These are phyloP conservation scores for Glaucidium brasilianum DNA, from an alignment of 2,113 vertebrate species.

Conservation along the genomic window DNA sequence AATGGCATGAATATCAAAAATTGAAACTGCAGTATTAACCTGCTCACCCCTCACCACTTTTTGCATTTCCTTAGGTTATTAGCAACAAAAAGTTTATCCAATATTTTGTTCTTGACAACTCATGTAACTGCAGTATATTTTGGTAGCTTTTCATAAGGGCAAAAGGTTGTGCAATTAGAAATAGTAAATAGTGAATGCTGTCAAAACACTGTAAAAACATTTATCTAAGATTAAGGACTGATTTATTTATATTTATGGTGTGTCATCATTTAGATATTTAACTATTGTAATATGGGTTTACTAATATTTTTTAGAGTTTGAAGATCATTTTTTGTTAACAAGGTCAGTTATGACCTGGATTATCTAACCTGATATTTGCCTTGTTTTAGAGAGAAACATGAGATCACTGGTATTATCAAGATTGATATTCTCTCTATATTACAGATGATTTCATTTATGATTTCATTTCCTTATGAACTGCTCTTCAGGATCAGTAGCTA, in stretches of 20 bases:
- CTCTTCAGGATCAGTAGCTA: not conserved
- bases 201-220: not conserved
- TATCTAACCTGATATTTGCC: not conserved
- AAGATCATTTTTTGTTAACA: not conserved
- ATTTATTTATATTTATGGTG: not conserved
- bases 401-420: not conserved
- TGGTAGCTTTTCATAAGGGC: not conserved
- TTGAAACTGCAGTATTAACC: not conserved
- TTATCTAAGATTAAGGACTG: not conserved
- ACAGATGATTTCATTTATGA: not conserved
- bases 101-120: not conserved
- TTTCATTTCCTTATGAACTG: not conserved
- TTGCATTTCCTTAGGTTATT: not conserved
- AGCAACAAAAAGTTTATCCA: not conserved
- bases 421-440: not conserved
- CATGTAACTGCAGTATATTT: not conserved
- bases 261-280: not conserved
- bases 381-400: not conserved
- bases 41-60: not conserved
- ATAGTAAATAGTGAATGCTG: not conserved
- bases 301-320: not conserved
- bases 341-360: not conserved
- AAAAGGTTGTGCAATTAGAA: not conserved
- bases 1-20: not conserved
- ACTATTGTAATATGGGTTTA: rapidly evolving